phyloP scores from a whole-genome alignment of 2,888 invertebrate genomes.

The Pristionchus arcanus region DNA sequence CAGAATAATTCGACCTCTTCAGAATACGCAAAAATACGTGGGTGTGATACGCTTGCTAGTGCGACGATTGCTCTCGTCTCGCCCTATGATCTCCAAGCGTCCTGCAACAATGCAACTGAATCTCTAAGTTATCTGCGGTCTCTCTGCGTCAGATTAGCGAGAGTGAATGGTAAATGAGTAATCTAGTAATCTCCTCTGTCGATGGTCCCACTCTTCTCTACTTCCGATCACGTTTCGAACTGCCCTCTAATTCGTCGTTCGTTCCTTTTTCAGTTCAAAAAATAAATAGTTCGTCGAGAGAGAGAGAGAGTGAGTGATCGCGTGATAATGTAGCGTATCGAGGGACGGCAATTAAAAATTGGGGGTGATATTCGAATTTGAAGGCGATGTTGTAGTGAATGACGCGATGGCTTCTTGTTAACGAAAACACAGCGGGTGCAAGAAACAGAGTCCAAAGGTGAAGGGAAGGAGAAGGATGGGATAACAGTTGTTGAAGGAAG shows the following conservation, averaged over 20 bases:
- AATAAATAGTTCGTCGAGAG: background rate
- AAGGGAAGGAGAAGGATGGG: background rate
- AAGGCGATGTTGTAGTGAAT: background rate
- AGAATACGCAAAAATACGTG: no score
- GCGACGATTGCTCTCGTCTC: no score
- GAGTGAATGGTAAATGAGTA: no score
- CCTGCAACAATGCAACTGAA: no score
- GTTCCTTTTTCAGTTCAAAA: constrained; percentile 8
- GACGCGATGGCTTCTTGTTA: background rate
- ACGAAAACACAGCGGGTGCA: background rate
- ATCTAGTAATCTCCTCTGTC: no score
- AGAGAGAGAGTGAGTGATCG: background rate
- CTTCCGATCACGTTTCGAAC: constrained; percentile 1
- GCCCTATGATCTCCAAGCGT: no score
- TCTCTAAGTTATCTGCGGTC: no score
- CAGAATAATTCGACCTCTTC: no score
- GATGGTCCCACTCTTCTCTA: no score
- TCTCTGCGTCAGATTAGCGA: no score
- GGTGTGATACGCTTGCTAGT: no score
- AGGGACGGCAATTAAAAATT: background rate
- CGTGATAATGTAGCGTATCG: background rate
- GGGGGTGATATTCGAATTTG: background rate
- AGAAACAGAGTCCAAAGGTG: constrained; percentile 23
- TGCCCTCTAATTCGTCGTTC: background rate
- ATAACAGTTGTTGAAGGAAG: background rate